Conservation (phyloP, 2,797 vertebrate genomes). For the Bryconaethiops microstoma region DNA sequence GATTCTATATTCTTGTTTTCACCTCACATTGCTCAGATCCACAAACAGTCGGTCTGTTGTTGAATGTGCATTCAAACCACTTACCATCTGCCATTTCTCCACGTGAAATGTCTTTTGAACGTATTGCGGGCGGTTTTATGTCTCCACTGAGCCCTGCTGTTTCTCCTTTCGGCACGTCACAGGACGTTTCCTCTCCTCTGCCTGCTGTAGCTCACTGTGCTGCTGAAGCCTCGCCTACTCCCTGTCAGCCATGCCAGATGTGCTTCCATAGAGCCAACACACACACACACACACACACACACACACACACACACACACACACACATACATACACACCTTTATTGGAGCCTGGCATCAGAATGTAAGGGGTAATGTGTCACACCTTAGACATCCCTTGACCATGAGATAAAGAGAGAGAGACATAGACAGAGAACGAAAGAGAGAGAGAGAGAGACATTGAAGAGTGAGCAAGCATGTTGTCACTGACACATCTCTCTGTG, state of each 20-base stretch:
- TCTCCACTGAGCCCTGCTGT: slow-evolving; percentile 45
- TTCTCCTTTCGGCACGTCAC: slow-evolving; percentile 37
- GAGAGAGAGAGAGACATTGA: neutral
- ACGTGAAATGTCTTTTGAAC: slow-evolving; percentile 29
- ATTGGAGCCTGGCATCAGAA: slow-evolving; percentile 15
- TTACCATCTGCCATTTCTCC: slow-evolving; percentile 36
- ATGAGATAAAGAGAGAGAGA: slow-evolving; percentile 23
- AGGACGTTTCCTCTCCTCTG: slow-evolving; percentile 40
- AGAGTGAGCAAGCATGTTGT: slow-evolving; percentile 4
- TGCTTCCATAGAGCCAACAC: slow-evolving; percentile 28
- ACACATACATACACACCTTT: slow-evolving; percentile 5
- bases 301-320: slow-evolving; percentile 41
- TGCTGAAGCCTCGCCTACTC: slow-evolving; percentile 40
- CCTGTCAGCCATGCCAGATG: slow-evolving; percentile 52
- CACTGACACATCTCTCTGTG: slow-evolving; percentile 29
- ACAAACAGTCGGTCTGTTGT: slow-evolving; percentile 29
- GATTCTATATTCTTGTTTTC: slow-evolving; percentile 45
- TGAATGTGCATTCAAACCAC: slow-evolving; percentile 30
- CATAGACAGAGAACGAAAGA: neutral
- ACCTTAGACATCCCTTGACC: slow-evolving; percentile 29
- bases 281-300: slow-evolving; percentile 33
- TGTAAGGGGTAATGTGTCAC: slow-evolving; percentile 32
- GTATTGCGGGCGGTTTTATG: slow-evolving; percentile 40
- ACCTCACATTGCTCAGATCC: slow-evolving; percentile 34
- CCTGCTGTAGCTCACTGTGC: slow-evolving; percentile 40